Percentiles rank a stretch among this genome's conserved stretches.
Evolutionary conservation across 1,140 invertebrate genomes (phyloP).

Genomic region (Caenorhabditis latens): DNA sequence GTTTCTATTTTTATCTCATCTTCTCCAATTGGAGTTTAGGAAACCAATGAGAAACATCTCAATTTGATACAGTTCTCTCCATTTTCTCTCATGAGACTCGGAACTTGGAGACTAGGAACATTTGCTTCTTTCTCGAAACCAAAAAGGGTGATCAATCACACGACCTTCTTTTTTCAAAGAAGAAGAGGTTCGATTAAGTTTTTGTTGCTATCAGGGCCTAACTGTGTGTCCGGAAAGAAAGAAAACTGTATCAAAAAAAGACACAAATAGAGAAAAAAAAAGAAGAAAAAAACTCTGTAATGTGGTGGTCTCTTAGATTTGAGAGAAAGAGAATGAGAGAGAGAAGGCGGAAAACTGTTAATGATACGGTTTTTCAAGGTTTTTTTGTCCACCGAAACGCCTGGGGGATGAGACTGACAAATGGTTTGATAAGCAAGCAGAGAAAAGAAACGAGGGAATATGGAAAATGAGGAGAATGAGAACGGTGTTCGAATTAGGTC

Average conservation of each 20-base stretch:
- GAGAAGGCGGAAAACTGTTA: constrained; percentile 38
- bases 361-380: constrained; percentile 50
- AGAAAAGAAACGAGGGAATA: neutral
- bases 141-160: constrained; percentile 50
- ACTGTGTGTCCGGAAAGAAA: neutral
- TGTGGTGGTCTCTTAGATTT: constrained; percentile 31
- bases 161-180: constrained; percentile 5
- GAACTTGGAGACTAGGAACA: neutral
- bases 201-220: neutral
- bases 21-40: neutral
- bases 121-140: neutral
- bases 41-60: neutral
- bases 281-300: constrained; percentile 34
- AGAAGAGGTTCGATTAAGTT: constrained; percentile 52
- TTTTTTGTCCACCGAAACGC: neutral
- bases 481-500: constrained; percentile 41
- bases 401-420: neutral
- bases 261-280: neutral
- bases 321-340: neutral
- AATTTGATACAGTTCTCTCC: constrained; percentile 3
- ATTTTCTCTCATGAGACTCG: constrained; percentile 12
- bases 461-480: constrained; percentile 11
- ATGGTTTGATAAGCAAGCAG: constrained; percentile 4
- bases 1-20: no score
- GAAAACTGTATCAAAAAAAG: neutral